Conservation (phyloP, 2,888 invertebrate species). For the Stenotaenia linearis region DNA sequence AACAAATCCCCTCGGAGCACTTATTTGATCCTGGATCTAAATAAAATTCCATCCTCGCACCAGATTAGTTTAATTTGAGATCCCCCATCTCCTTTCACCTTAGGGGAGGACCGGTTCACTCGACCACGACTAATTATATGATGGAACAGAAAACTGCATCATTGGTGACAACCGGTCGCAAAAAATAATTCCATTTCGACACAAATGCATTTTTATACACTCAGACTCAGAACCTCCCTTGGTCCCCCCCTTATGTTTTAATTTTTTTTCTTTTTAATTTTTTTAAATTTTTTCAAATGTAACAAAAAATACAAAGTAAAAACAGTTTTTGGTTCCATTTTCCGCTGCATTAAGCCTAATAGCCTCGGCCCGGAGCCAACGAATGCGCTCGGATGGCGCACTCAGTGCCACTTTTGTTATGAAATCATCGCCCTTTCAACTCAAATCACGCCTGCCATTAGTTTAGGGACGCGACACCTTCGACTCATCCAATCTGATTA, state of each 20-base stretch:
- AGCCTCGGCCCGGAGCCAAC: neutral
- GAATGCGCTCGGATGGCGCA: neutral
- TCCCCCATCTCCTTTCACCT: neutral
- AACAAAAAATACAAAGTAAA: neutral
- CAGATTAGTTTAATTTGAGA: neutral
- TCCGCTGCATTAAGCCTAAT: slow-evolving; percentile 4
- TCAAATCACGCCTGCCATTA: slow-evolving; percentile 5
- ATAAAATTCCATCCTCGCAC: slow-evolving; percentile 2
- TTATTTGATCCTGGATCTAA: slow-evolving; percentile 3
- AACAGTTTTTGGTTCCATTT: slow-evolving; percentile 5
- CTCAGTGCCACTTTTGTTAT: neutral
- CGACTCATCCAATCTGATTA: slow-evolving; percentile 1
- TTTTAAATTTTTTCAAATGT: neutral
- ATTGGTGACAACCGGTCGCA: slow-evolving; percentile 3
- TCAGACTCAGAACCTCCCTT: neutral
- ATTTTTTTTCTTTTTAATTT: neutral
- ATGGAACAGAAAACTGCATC: slow-evolving; percentile 1
- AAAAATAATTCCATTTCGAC: neutral
- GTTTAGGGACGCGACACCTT: slow-evolving; percentile 4
- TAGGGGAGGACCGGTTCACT: neutral
- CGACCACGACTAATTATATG: slow-evolving; percentile 9
- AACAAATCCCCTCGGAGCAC: neutral
- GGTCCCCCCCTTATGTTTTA: neutral
- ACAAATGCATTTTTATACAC: neutral
- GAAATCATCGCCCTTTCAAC: slow-evolving; percentile 9